These are phyloP conservation scores for Eurystomus glaucurus DNA, from an alignment of 2,797 vertebrate genomes.

Conservation along the genomic window DNA sequence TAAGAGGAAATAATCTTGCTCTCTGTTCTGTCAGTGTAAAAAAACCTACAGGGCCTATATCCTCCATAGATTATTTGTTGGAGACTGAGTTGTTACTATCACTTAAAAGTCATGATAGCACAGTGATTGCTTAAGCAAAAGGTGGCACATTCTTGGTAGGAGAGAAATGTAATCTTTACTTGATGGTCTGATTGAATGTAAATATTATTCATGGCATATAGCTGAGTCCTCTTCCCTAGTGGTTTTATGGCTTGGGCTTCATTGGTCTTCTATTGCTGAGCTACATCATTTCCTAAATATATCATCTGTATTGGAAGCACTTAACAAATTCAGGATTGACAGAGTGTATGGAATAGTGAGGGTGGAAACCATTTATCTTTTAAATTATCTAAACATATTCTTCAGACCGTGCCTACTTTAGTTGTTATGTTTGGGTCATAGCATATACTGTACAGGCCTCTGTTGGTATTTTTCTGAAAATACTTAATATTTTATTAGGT, in stretches of 20 bases:
- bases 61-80: conserved; percentile 49
- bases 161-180: conserved; percentile 56
- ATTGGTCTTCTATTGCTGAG: conserved; percentile 71
- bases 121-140: conserved; percentile 63
- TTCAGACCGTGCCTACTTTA: conserved; percentile 88
- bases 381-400: conserved; percentile 92
- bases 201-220: conserved; percentile 76
- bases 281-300: conserved; percentile 67
- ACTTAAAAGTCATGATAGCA: conserved; percentile 57
- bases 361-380: conserved; percentile 85
- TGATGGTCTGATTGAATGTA: conserved; percentile 74
- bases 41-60: conserved; percentile 49
- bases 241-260: conserved; percentile 73
- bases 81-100: conserved; percentile 57
- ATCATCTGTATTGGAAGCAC: conserved; percentile 68
- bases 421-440: conserved; percentile 90
- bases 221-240: conserved; percentile 56
- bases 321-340: conserved; percentile 69
- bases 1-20: conserved; percentile 61
- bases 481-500: conserved; percentile 41
- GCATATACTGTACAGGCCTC: conserved; percentile 78
- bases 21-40: conserved; percentile 47
- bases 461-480: conserved; percentile 36
- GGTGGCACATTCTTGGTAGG: conserved; percentile 40
- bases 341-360: conserved; percentile 48